A percentile compares a stretch with the other conserved stretches of the same genome.
Evolutionary conservation across 2,113 vertebrate genomes (phyloP).

Genomic region (Xiphorhynchus elegans): DNA sequence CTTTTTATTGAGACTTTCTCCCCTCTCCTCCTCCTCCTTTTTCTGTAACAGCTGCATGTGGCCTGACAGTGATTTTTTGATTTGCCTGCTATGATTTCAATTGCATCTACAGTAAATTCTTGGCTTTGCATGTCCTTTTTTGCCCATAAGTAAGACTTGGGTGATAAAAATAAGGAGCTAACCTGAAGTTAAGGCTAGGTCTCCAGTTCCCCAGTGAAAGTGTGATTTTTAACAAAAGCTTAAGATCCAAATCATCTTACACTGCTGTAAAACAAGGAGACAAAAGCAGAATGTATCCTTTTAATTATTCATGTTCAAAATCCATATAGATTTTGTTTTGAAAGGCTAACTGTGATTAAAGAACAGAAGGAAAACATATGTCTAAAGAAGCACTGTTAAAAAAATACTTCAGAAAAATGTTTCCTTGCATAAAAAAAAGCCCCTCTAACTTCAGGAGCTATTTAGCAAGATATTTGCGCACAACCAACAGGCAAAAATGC

Average conservation of each 20-base stretch:
- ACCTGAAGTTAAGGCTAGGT: neutral
- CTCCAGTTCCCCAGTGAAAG: neutral
- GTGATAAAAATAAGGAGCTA: neutral
- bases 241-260: neutral
- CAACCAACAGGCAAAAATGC: slow-evolving; percentile 55
- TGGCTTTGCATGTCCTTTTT: neutral
- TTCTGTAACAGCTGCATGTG: neutral
- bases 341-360: slow-evolving; percentile 61
- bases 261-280: neutral
- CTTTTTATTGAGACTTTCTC: neutral
- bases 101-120: neutral
- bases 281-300: neutral
- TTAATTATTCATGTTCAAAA: slow-evolving; percentile 49
- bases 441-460: neutral
- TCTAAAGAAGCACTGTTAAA: slow-evolving; percentile 34
- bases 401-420: slow-evolving; percentile 35
- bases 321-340: slow-evolving; percentile 55
- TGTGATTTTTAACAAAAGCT: neutral
- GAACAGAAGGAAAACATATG: slow-evolving; percentile 69
- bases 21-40: neutral
- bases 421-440: neutral
- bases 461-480: slow-evolving; percentile 44
- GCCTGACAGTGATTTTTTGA: neutral
- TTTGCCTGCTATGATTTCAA: neutral
- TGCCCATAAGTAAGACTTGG: neutral